Conservation (phyloP, 2,797 vertebrate species). For the Tadarida brasiliensis region DNA sequence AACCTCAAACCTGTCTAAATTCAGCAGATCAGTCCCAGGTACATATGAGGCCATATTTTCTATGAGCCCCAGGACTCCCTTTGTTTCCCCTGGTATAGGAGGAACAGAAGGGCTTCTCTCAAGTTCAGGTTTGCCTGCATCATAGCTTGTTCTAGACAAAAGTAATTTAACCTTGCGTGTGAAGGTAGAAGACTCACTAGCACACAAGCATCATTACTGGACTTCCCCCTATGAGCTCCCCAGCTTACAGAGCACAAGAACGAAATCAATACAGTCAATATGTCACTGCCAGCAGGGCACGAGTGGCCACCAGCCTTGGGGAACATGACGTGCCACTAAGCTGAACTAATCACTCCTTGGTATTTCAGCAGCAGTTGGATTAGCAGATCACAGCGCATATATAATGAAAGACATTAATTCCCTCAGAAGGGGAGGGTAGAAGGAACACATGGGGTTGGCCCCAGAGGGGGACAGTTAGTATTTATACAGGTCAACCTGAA, state of each 20-base stretch:
- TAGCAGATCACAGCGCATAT: constrained; percentile 45
- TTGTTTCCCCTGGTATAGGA: neutral
- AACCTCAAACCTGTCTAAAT: neutral
- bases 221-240: constrained; percentile 21
- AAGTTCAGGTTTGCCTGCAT: constrained; percentile 3
- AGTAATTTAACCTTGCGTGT: constrained; percentile 38
- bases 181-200: neutral
- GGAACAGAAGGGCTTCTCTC: neutral
- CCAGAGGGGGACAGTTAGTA: neutral
- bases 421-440: neutral
- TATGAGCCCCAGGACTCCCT: neutral
- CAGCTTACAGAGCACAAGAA: constrained; percentile 49
- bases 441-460: neutral
- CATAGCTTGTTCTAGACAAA: constrained; percentile 28
- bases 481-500: constrained; percentile 7
- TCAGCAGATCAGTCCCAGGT: neutral
- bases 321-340: constrained; percentile 8
- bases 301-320: constrained; percentile 40
- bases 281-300: constrained; percentile 33
- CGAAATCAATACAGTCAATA: constrained; percentile 63
- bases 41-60: neutral
- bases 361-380: constrained; percentile 73
- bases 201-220: neutral
- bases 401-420: constrained; percentile 32
- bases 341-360: constrained; percentile 74